A percentile compares a stretch with the other conserved stretches of the same genome.
Conservation (phyloP, 2,888 invertebrate species). For the Pinctada fucata region DNA sequence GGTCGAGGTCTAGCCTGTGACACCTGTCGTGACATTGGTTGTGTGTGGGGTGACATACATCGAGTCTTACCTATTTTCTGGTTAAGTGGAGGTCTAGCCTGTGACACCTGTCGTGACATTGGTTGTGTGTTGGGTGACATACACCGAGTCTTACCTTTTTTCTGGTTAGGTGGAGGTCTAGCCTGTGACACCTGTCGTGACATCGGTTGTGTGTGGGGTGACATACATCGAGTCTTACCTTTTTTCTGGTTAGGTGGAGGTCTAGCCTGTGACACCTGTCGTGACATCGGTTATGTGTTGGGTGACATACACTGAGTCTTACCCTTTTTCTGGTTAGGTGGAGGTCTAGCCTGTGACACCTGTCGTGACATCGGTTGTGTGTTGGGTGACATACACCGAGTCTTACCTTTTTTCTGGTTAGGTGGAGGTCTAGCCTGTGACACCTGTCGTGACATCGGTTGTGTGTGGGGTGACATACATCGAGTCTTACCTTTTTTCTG, state of each 20-base stretch:
- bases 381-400: too few relatives aligned
- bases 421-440: conserved; percentile 72
- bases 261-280: conserved; percentile 71
- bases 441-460: conserved; percentile 76
- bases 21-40: conserved; percentile 75
- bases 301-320: neutral
- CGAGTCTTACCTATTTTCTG: too few relatives aligned
- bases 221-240: conserved; percentile 16
- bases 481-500: conserved; percentile 23
- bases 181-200: conserved; percentile 72
- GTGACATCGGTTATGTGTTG: conserved; percentile 75
- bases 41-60: too few relatives aligned
- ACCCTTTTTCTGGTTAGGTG: conserved; percentile 74
- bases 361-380: conserved; percentile 77
- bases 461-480: conserved; percentile 60
- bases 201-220: conserved; percentile 75
- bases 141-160: conserved; percentile 63
- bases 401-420: conserved; percentile 72
- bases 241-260: conserved; percentile 62
- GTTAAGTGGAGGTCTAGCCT: too few relatives aligned
- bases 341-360: conserved; percentile 70
- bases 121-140: too few relatives aligned
- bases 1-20: conserved; percentile 72
- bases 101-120: too few relatives aligned
- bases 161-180: conserved; percentile 71